These are phyloP conservation scores for Ctenomys sociabilis DNA, from an alignment of 2,113 vertebrate species.

Conservation along the genomic window DNA sequence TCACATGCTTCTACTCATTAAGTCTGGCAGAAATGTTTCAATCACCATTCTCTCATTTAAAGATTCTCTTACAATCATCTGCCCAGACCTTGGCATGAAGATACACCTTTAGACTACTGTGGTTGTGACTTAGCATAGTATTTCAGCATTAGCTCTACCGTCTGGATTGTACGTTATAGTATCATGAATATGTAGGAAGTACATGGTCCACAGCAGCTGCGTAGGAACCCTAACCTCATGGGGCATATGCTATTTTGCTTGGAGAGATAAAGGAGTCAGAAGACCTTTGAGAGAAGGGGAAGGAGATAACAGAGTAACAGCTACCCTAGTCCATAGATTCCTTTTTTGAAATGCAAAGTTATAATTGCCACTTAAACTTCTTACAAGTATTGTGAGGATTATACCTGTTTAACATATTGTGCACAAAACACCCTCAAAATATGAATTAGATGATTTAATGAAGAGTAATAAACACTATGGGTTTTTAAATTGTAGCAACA, in stretches of 20 bases:
- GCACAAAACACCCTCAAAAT: background rate
- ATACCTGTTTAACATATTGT: background rate
- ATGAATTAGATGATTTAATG: background rate
- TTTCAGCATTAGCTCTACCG: background rate
- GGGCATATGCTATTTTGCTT: background rate
- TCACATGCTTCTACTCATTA: background rate
- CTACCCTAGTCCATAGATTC: background rate
- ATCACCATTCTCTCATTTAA: background rate
- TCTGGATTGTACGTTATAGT: background rate
- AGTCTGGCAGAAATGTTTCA: conserved; percentile 18
- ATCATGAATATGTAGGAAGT: background rate
- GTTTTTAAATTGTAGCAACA: conserved; percentile 32
- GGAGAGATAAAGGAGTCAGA: background rate
- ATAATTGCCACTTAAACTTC: background rate
- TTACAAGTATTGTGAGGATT: background rate
- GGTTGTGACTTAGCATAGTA: background rate
- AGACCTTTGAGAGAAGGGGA: background rate
- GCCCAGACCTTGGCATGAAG: background rate
- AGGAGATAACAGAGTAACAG: background rate
- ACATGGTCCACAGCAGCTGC: background rate
- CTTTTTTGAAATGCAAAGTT: conserved; percentile 16
- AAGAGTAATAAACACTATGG: background rate
- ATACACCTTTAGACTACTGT: background rate
- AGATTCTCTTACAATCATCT: conserved; percentile 21
- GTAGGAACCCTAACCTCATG: background rate